Conservation (phyloP, 2,888 invertebrate genomes). For the Drosophila flavopinicola region DNA sequence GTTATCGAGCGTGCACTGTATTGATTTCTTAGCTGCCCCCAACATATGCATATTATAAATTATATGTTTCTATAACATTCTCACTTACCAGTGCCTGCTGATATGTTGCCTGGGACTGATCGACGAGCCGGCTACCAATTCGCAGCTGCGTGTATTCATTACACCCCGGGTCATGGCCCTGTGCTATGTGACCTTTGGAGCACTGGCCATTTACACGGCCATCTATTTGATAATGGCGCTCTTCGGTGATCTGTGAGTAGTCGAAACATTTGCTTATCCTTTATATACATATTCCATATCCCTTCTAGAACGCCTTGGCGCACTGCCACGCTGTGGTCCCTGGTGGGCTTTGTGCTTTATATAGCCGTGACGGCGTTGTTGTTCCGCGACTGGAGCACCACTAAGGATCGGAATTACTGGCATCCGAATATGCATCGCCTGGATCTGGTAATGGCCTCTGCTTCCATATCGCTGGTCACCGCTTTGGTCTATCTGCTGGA, state of each 20-base stretch:
- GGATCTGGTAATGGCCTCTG: slow-evolving; percentile 82
- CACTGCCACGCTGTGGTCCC: slow-evolving; percentile 81
- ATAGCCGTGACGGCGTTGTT: slow-evolving; percentile 80
- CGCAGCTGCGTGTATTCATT: slow-evolving; percentile 81
- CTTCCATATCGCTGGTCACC: slow-evolving; percentile 80
- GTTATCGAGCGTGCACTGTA: too few species aligned
- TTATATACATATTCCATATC: too few species aligned
- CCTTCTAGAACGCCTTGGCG: slow-evolving; percentile 82
- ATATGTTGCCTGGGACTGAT: slow-evolving; percentile 83
- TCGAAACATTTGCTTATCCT: neutral
- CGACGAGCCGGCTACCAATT: slow-evolving; percentile 84
- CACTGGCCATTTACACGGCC: slow-evolving; percentile 81
- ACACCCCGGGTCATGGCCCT: slow-evolving; percentile 82
- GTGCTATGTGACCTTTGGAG: slow-evolving; percentile 84
- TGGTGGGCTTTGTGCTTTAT: slow-evolving; percentile 80
- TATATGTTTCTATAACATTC: too few species aligned
- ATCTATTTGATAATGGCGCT: slow-evolving; percentile 83
- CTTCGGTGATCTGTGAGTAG: slow-evolving; percentile 82
- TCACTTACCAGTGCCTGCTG: slow-evolving; percentile 82
- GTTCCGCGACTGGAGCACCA: slow-evolving; percentile 83
- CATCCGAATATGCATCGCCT: slow-evolving; percentile 84
- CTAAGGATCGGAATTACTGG: slow-evolving; percentile 84
- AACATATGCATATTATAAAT: too few species aligned
- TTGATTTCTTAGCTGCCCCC: too few species aligned
- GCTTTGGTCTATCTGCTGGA: slow-evolving; percentile 82